Base-by-base conservation (phyloP, 2,113 vertebrate species). In the Thinocorus orbignyianus region DNA sequence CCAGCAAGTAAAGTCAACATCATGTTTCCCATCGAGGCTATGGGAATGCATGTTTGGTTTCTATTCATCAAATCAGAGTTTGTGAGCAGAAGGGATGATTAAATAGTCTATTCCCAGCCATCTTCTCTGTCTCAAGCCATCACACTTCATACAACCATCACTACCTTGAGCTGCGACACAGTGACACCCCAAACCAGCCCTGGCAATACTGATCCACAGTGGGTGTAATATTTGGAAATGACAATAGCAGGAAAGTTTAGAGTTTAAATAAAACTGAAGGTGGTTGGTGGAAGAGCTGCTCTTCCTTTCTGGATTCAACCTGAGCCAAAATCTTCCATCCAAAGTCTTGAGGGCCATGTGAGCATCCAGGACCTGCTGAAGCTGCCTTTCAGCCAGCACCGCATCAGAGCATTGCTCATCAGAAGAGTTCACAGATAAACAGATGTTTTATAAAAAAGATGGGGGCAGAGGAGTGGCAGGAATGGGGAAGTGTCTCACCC, bases 401-500 rank as follows among this genome's bases (percentile, higher is more conserved):
- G 89, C 33, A 2, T 44, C 48, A 95, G 17, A 78, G 20, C 35
- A 23, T 14, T 69, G n/a, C 5, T 87, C 39, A 42, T 10, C 41
- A 70, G 31, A 44, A 58, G 17, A 28, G 16, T 60, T 89, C 68
- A 62, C 28, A 77, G 41, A 13, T 66, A 86, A 94, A 78, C 0
- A 77, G 12, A 48, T 39, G 20, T 3, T 12, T 46, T 28, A 7
- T 10, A 39, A n/a, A 42, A 92, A 72, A 60, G 18, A 2, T 41
- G 9, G 1, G 19, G 22, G 11, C 7, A 49, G 28, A 85, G 7
- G 4, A 86, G 26, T 41, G 46, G 7, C 76, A 83, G 55, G 22
- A 64, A 77, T 0, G 0, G 19, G 10, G 10, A 88, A 44, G 20
- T 16, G 44, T 54, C 74, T 58, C 17, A 1, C 72, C 49, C 31